phyloP scores from a whole-genome alignment of 1,140 invertebrate genomes.

The Colletes latitarsis region DNA sequence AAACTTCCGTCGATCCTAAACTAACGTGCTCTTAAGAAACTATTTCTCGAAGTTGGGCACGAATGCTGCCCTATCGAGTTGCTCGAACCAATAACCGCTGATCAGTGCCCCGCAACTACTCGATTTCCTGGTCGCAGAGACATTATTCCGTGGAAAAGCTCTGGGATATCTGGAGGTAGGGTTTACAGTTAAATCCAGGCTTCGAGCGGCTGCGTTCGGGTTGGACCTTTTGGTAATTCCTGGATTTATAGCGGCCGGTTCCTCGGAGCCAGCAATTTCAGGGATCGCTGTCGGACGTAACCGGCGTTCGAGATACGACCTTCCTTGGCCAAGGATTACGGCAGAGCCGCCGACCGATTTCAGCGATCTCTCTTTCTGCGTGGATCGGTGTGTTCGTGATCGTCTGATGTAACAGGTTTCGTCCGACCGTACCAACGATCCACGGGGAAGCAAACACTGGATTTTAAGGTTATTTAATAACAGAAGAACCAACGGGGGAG shows the following conservation, averaged over 20 bases:
- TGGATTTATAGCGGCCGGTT: slow-evolving; percentile 29
- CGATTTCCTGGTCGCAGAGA: too few species aligned
- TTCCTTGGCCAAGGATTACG: slow-evolving; percentile 41
- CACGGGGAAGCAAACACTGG: slow-evolving; percentile 21
- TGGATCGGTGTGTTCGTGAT: slow-evolving; percentile 17
- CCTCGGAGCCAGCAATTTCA: slow-evolving; percentile 34
- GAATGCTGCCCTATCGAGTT: too few species aligned
- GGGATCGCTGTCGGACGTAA: slow-evolving; percentile 19
- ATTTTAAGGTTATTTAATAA: slow-evolving; percentile 43
- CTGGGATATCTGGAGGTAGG: not conserved
- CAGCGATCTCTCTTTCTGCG: slow-evolving; percentile 15
- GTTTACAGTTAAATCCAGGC: slow-evolving; percentile 3
- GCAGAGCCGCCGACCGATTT: slow-evolving; percentile 37
- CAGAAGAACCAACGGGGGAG: not conserved
- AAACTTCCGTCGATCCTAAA: too few species aligned
- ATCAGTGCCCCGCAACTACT: too few species aligned
- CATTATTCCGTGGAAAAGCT: too few species aligned
- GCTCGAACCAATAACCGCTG: too few species aligned
- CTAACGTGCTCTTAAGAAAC: too few species aligned
- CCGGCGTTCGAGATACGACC: slow-evolving; percentile 27
- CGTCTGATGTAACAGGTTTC: slow-evolving; percentile 50
- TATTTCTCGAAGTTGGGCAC: too few species aligned
- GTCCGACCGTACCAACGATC: slow-evolving; percentile 31
- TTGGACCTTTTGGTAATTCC: slow-evolving; percentile 11
- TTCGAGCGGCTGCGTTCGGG: not conserved